phyloP scores from a whole-genome alignment of 2,113 vertebrate genomes.

The Deroptyus accipitrinus region DNA sequence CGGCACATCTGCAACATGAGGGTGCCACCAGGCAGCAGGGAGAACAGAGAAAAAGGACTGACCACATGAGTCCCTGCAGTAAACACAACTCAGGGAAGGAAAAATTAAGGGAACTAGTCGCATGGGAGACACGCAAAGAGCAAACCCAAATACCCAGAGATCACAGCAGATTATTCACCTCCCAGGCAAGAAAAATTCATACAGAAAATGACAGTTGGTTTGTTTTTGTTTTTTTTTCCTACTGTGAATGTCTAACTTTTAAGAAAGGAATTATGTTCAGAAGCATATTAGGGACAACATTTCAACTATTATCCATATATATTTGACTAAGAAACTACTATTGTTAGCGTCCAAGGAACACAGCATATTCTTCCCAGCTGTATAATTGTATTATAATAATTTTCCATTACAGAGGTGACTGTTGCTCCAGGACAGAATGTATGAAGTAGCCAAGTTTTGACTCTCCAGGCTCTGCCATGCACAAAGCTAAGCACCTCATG shows the following conservation, averaged over 20 bases:
- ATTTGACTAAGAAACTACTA: constrained; percentile 28
- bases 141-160: not conserved
- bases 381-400: constrained; percentile 59
- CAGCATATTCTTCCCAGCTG: constrained; percentile 54
- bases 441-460: constrained; percentile 36
- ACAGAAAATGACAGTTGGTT: not conserved
- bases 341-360: constrained; percentile 15
- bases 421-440: constrained; percentile 31
- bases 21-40: not conserved
- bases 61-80: not conserved
- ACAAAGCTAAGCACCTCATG: constrained; percentile 49
- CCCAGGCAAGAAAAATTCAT: not conserved
- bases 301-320: constrained; percentile 11
- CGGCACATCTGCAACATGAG: not conserved
- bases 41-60: not conserved
- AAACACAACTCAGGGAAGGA: not conserved
- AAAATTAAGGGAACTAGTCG: not conserved
- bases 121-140: not conserved
- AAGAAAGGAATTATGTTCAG: not conserved
- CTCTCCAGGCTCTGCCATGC: constrained; percentile 34
- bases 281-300: not conserved
- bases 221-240: not conserved
- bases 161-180: not conserved
- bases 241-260: not conserved
- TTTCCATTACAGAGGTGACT: constrained; percentile 66